phyloP scores from a whole-genome alignment of 1,140 invertebrate species.

The Aphaenogaster floridana region DNA sequence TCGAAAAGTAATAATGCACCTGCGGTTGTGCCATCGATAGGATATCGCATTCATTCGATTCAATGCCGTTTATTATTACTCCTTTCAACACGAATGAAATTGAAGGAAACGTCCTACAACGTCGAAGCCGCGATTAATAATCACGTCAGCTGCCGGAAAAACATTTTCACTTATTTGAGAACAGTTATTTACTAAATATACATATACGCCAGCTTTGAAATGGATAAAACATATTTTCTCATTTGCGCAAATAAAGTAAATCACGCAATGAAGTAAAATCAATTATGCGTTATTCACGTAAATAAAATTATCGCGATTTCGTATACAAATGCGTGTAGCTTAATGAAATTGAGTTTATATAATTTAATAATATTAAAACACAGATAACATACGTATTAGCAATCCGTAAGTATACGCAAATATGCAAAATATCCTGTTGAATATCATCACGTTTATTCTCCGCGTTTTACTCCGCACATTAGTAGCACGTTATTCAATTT shows the following conservation, averaged over 20 bases:
- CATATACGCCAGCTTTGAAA: background rate
- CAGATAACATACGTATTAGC: background rate
- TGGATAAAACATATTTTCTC: slow-evolving; percentile 4
- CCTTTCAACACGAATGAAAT: slow-evolving; percentile 46
- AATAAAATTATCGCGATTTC: slow-evolving; percentile 24
- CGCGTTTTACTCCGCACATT: slow-evolving; percentile 19
- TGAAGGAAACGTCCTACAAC: slow-evolving; percentile 10
- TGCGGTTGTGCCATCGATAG: slow-evolving; percentile 50
- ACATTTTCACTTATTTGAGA: background rate
- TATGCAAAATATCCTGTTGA: background rate
- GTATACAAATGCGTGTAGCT: background rate
- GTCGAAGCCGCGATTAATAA: slow-evolving; percentile 18
- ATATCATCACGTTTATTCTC: background rate
- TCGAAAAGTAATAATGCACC: slow-evolving; percentile 72
- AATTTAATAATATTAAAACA: slow-evolving; percentile 41
- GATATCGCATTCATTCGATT: slow-evolving; percentile 29
- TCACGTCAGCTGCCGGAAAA: background rate
- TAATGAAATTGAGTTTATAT: slow-evolving; percentile 41
- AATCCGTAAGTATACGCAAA: slow-evolving; percentile 3
- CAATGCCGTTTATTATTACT: slow-evolving; percentile 67
- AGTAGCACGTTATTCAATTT: slow-evolving; percentile 22
- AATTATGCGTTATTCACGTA: slow-evolving; percentile 20
- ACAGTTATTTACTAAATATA: background rate
- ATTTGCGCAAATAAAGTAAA: slow-evolving; percentile 45
- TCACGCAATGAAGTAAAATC: background rate